Evolutionary conservation across 2,888 invertebrate species (phyloP).

Genomic region (Uropetala carovei): DNA sequence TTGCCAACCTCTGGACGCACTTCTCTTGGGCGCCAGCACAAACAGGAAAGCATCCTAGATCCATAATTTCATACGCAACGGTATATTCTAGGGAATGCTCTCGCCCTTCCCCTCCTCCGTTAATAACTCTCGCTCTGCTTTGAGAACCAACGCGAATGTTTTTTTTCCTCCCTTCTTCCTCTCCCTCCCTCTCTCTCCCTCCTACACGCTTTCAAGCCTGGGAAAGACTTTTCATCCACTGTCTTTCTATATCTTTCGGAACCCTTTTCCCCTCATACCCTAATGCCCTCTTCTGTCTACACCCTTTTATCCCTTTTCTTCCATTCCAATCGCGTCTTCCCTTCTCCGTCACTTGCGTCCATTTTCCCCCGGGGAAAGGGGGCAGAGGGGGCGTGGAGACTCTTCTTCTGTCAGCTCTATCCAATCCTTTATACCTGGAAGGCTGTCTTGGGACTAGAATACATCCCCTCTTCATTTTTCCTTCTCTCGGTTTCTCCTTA

Average conservation of each 20-base stretch:
- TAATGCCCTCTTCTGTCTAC: not conserved
- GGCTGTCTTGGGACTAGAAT: not conserved
- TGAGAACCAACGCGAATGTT: no score
- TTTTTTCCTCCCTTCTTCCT: no score
- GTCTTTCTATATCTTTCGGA: not conserved
- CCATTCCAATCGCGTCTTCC: not conserved
- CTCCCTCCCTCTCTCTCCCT: no score
- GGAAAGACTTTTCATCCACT: not conserved
- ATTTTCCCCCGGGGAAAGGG: not conserved
- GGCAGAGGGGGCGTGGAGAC: not conserved
- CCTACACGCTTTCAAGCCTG: no score
- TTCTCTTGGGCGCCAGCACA: not conserved
- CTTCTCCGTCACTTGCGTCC: not conserved
- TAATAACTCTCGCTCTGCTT: no score
- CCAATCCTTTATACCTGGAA: not conserved
- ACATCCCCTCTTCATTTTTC: not conserved
- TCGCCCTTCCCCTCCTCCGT: no score
- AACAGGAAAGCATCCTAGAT: not conserved
- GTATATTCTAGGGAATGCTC: no score
- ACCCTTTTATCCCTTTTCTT: not conserved
- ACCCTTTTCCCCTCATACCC: not conserved
- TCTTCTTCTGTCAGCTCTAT: not conserved
- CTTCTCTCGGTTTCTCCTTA: not conserved
- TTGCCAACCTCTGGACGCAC: not conserved
- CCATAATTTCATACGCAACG: no score